These are phyloP conservation scores for Mormyrus proboscirostris DNA, from an alignment of 2,797 vertebrate genomes.

Conservation along the genomic window DNA sequence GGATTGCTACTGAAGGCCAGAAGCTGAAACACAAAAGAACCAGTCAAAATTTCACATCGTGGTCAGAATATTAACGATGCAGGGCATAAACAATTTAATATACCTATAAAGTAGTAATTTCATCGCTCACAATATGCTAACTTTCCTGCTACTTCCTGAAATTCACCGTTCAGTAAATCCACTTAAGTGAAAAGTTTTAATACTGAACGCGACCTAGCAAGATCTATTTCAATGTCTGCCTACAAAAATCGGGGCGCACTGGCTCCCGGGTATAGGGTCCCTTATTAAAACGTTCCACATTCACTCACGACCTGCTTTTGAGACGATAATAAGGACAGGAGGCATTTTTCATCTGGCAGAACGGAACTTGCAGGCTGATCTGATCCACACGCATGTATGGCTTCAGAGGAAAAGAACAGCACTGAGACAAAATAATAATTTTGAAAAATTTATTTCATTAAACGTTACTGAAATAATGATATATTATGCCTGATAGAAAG, in stretches of 20 bases:
- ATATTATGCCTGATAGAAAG: neutral
- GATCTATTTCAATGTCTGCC: neutral
- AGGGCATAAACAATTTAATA: neutral
- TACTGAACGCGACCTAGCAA: neutral
- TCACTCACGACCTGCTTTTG: conserved; percentile 8
- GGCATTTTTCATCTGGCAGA: neutral
- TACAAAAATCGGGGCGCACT: neutral
- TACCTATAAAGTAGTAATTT: neutral
- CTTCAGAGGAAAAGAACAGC: neutral
- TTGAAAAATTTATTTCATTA: neutral
- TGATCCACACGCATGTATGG: neutral
- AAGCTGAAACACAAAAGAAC: neutral
- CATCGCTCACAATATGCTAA: neutral
- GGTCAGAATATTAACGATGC: neutral
- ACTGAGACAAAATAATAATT: neutral
- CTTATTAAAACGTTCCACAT: conserved; percentile 13
- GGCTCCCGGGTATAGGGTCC: neutral
- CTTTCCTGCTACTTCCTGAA: neutral
- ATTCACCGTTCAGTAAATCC: neutral
- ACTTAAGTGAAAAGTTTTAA: neutral
- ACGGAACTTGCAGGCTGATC: neutral
- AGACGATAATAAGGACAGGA: neutral
- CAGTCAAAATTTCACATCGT: neutral
- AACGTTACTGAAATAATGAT: neutral
- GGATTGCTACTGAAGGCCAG: neutral